A percentile compares a stretch with the other conserved stretches of the same genome.
Conservation (phyloP, 2,113 vertebrate genomes). For the Thalassarche chlororhynchos region DNA sequence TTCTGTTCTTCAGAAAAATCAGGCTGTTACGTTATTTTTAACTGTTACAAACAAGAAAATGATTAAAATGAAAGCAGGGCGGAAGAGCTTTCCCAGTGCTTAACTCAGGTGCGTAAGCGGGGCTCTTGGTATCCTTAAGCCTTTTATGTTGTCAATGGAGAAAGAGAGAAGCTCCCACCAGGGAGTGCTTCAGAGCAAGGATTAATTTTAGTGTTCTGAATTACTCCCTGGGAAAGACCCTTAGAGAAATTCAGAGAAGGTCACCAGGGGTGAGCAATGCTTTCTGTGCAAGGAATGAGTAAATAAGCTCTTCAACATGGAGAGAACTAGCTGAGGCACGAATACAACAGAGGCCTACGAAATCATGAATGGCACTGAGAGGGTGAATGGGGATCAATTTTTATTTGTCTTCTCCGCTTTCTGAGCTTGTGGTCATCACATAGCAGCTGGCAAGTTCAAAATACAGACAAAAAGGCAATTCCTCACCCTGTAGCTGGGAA, state of each 20-base stretch:
- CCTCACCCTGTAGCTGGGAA: background rate
- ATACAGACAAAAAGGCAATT: background rate
- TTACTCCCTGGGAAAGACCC: background rate
- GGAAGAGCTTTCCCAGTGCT: background rate
- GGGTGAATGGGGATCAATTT: background rate
- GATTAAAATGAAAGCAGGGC: background rate
- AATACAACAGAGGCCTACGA: background rate
- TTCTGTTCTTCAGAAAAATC: background rate
- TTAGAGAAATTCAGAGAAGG: constrained; percentile 9
- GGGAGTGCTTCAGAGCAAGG: constrained; percentile 8
- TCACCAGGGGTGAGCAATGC: background rate
- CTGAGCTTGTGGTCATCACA: background rate
- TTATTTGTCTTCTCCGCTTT: background rate
- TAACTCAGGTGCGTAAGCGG: background rate
- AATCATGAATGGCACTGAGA: background rate
- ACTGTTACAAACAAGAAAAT: background rate
- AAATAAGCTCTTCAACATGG: background rate
- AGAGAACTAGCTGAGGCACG: accelerated
- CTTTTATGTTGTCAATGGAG: background rate
- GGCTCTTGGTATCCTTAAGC: background rate
- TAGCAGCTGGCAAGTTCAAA: background rate
- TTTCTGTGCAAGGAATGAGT: background rate
- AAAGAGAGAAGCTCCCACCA: background rate
- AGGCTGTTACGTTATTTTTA: background rate
- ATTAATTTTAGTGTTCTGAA: constrained; percentile 34